These are phyloP conservation scores for Dioctria rufipes DNA, from an alignment of 2,888 invertebrate species.

Conservation along the genomic window DNA sequence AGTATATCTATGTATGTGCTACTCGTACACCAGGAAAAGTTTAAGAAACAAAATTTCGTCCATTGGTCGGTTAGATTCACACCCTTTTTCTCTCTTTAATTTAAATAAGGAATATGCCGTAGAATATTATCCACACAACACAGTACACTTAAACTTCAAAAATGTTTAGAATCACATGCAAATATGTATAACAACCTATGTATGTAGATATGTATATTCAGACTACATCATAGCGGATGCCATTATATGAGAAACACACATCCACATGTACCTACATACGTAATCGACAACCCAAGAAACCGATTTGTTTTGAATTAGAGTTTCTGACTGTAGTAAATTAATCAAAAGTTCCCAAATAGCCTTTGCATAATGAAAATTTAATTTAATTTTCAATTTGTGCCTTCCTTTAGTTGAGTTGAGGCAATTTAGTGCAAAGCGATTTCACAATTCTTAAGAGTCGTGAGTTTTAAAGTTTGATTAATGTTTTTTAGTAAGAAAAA, in stretches of 20 bases:
- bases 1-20: not conserved
- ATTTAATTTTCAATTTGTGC: not conserved
- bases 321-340: not conserved
- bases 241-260: too few species aligned
- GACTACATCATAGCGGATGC: too few species aligned
- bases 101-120: not conserved
- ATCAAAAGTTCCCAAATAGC: slow-evolving; percentile 4
- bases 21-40: not conserved
- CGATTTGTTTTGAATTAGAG: not conserved
- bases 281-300: not conserved
- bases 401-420: not conserved
- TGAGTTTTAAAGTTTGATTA: slow-evolving; percentile 1
- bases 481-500: not conserved
- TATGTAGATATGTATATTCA: too few species aligned
- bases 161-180: too few species aligned
- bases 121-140: not conserved
- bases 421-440: not conserved
- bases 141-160: too few species aligned
- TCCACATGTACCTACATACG: too few species aligned
- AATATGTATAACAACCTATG: too few species aligned
- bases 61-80: not conserved
- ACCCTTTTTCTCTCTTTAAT: slow-evolving; percentile 1
- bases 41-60: not conserved
- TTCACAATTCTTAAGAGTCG: not conserved
- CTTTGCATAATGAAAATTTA: slow-evolving; percentile 14